Evolutionary conservation across 2,888 invertebrate species (phyloP).

Genomic region (Tinea trinotella): DNA sequence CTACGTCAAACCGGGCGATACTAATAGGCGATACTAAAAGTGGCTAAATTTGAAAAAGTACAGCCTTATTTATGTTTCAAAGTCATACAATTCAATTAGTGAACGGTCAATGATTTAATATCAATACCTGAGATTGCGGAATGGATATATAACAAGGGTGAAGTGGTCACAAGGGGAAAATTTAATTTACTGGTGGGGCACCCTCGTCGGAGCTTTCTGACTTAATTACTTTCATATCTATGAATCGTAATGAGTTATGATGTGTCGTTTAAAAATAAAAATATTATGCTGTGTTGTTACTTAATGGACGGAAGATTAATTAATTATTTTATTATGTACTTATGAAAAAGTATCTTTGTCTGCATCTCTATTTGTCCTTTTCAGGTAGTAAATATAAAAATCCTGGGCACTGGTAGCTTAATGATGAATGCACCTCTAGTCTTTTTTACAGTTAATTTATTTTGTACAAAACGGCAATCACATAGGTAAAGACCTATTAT

Average conservation of each 20-base stretch:
- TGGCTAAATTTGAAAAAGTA: no score
- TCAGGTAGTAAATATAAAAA: no score
- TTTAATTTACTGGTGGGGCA: slow-evolving; percentile 47
- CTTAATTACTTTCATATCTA: slow-evolving; percentile 48
- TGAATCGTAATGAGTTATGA: slow-evolving; percentile 29
- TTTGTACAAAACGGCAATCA: no score
- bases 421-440: no score
- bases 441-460: no score
- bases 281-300: slow-evolving; percentile 3
- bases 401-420: no score
- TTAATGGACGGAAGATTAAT: background rate
- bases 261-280: background rate
- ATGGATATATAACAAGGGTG: slow-evolving; percentile 38
- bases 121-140: slow-evolving; percentile 38
- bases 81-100: background rate
- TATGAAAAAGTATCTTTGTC: background rate
- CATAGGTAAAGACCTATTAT: no score
- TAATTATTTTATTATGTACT: background rate
- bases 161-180: slow-evolving; percentile 46
- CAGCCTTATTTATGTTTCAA: no score
- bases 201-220: slow-evolving; percentile 32
- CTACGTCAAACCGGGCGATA: no score
- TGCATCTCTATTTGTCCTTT: no score
- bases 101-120: background rate
- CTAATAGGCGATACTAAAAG: no score